Base-by-base conservation (phyloP, 2,113 vertebrate species). In the Bos indicus region DNA sequence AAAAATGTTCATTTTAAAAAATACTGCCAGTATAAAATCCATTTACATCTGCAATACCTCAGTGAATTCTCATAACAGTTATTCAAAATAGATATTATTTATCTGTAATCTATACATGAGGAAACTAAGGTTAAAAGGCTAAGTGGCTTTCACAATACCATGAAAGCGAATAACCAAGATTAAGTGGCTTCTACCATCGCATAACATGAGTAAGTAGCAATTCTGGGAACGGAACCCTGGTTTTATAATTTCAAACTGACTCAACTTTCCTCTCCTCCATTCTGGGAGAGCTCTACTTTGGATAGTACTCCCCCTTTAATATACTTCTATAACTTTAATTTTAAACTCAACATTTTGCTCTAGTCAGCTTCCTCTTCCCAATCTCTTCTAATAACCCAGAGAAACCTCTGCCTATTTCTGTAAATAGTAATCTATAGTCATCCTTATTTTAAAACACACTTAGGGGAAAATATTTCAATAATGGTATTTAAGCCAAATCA, bases 81-180 rank as follows among this genome's bases (percentile, higher is more conserved):
- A 92, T 95, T 96, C 46, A 80, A 94, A 95, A 92, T 85, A 94
- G 71, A 83, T 85, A 92, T 74, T 95, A 95, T 95, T 96, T 98
- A 89, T 97, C 91, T 97, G 92, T 94, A 97, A 97, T 97, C 59
- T 96, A 92, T 95, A 96, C 77, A 95, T 80, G 67, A 97, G 19
- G 30, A 97, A 95, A 94, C 60, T 60, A 59, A 97, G 88, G 87
- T 97, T 96, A 71, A 86, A 94, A 91, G 86, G 88, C 88, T 98
- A 97, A 97, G 96, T 98, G 97, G 83, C 52, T 98, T 97, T 96
- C 51, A 60, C 64, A 94, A 89, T 97, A 85, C 40, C 28, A 52
- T 7, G 59, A 90, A 95, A 52, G 51, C 88, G 43, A 46, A 92
- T 48, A 40, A 92, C 56, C 26, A 78, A 97, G 82, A 93, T 93